Conservation (phyloP, 2,113 vertebrate genomes). For the Centropus unirufus region DNA sequence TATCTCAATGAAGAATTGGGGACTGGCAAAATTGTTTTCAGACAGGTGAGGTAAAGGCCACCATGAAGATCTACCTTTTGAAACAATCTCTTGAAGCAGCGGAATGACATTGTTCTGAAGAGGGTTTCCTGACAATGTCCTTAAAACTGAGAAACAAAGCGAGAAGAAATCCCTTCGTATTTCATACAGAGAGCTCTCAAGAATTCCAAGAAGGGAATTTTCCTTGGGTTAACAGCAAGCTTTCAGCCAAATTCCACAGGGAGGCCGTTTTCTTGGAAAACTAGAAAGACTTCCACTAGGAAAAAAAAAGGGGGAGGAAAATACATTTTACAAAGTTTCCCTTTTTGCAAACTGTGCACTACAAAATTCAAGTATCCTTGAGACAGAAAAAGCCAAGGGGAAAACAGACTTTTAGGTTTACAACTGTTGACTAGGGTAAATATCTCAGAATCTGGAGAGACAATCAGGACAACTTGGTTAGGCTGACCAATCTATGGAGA, state of each 20-base stretch:
- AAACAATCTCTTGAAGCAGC: background rate
- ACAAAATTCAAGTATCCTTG: too few species aligned
- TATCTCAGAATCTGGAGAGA: background rate
- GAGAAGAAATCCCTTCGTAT: background rate
- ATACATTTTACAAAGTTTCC: background rate
- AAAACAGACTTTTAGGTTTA: background rate
- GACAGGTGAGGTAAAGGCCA: background rate
- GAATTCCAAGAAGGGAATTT: background rate
- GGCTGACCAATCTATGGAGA: background rate
- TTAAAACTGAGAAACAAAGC: background rate
- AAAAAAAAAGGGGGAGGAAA: rapidly evolving
- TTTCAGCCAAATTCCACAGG: background rate
- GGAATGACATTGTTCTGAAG: background rate
- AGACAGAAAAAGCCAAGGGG: too few species aligned
- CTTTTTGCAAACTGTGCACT: too few species aligned
- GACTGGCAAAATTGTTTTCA: background rate
- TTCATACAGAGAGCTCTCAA: background rate
- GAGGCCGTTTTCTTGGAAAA: background rate
- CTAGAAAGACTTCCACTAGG: rapidly evolving
- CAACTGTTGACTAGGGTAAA: background rate
- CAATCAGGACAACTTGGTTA: too few species aligned
- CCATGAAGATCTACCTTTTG: background rate
- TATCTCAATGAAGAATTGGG: background rate
- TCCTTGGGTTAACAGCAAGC: background rate
- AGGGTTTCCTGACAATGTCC: background rate